Percentiles rank a stretch among this genome's conserved stretches.
Evolutionary conservation across 1,140 invertebrate species (phyloP).

Genomic region (Penaeus japonicus): DNA sequence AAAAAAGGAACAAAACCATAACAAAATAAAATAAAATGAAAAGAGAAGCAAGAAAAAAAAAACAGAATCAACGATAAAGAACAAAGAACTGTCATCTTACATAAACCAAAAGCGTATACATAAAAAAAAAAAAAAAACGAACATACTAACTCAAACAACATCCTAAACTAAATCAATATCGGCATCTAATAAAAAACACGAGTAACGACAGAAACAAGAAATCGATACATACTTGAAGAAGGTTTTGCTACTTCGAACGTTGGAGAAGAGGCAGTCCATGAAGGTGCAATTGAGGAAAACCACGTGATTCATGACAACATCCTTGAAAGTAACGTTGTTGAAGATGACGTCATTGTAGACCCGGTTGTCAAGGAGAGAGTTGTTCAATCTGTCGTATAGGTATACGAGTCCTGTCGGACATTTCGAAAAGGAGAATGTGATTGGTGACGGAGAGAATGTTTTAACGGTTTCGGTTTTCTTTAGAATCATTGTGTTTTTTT

Average conservation of each 20-base stretch:
- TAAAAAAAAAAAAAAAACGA: too few relatives aligned
- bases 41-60: too few relatives aligned
- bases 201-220: neutral
- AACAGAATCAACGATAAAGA: too few relatives aligned
- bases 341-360: constrained; percentile 60
- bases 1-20: too few relatives aligned
- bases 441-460: neutral
- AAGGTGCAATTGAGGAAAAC: constrained; percentile 61
- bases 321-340: constrained; percentile 59
- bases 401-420: neutral
- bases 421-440: neutral
- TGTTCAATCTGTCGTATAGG: constrained; percentile 47
- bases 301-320: constrained; percentile 61
- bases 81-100: neutral
- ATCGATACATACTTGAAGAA: constrained; percentile 59
- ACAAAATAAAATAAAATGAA: too few relatives aligned
- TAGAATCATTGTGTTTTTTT: neutral
- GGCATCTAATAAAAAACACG: neutral
- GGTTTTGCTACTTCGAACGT: constrained; percentile 62
- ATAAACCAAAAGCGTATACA: neutral
- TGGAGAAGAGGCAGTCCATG: constrained; percentile 60
- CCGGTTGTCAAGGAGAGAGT: constrained; percentile 60
- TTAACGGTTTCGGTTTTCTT: neutral
- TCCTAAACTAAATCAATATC: too few relatives aligned
- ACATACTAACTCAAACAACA: neutral